phyloP scores from a whole-genome alignment of 2,888 invertebrate genomes.

The Mesorhabditis spiculigera region DNA sequence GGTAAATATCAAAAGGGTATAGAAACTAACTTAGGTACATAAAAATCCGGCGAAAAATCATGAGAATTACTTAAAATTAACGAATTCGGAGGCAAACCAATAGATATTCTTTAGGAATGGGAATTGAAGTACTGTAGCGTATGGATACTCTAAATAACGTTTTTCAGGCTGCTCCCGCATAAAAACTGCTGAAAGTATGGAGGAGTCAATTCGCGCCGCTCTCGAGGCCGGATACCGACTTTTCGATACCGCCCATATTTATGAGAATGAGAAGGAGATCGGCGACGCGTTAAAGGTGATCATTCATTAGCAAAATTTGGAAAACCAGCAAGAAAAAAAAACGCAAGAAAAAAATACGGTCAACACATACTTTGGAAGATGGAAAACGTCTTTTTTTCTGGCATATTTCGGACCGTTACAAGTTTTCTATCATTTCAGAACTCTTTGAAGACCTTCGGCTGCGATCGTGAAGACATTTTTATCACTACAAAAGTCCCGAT shows the following conservation, averaged over 20 bases:
- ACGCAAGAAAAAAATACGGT: constrained; percentile 9
- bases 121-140: no score
- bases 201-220: constrained; percentile 30
- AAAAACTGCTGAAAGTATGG: constrained; percentile 16
- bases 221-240: constrained; percentile 68
- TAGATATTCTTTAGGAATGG: no score
- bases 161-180: background rate
- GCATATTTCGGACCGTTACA: background rate
- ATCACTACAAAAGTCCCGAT: constrained; percentile 75
- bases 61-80: no score
- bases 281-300: constrained; percentile 64
- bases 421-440: constrained; percentile 60
- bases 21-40: no score
- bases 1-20: no score
- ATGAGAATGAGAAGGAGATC: constrained; percentile 72
- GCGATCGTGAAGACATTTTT: constrained; percentile 73
- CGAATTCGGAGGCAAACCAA: no score
- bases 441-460: constrained; percentile 70
- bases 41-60: no score
- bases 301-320: background rate
- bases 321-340: background rate
- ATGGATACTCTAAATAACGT: background rate
- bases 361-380: background rate
- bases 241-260: constrained; percentile 75
- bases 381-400: background rate